Percentiles rank a stretch among this genome's conserved stretches.
Conservation (phyloP, 1,140 invertebrate species). For the Trachymyrmex cornetzi region DNA sequence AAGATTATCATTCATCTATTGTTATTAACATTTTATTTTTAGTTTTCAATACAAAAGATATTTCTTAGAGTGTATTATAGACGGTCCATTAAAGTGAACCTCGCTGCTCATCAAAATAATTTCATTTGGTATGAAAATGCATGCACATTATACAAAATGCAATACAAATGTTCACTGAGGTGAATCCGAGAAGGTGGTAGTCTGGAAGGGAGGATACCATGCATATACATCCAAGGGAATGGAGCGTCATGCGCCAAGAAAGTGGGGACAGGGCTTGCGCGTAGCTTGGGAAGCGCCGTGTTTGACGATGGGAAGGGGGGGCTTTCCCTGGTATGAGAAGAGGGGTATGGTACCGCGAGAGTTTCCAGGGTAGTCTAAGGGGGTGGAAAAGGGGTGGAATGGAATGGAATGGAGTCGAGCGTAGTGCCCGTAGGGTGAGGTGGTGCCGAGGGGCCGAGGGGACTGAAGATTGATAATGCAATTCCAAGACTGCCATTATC, state of each 20-base stretch:
- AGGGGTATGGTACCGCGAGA: conserved; percentile 69
- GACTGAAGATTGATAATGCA: conserved; percentile 87
- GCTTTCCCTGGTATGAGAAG: conserved; percentile 63
- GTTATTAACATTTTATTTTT: background rate
- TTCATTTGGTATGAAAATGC: conserved; percentile 70
- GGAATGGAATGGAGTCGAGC: conserved; percentile 83
- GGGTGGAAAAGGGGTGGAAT: conserved; percentile 81
- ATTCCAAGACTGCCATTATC: conserved; percentile 87
- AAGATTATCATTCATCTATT: background rate
- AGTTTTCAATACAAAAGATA: background rate
- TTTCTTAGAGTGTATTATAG: conserved; percentile 6
- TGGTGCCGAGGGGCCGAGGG: conserved; percentile 77
- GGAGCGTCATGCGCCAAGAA: conserved; percentile 76
- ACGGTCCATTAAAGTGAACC: background rate
- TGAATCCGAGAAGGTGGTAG: conserved; percentile 66
- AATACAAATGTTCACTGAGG: conserved; percentile 81
- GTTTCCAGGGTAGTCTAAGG: conserved; percentile 73
- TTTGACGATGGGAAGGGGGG: conserved; percentile 77
- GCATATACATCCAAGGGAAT: conserved; percentile 81
- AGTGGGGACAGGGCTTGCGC: conserved; percentile 82
- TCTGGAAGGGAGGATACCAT: conserved; percentile 71
- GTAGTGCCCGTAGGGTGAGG: conserved; percentile 77
- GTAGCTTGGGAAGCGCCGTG: conserved; percentile 80
- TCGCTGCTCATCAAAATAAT: conserved; percentile 45
- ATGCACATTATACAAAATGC: conserved; percentile 83